A percentile compares a stretch with the other conserved stretches of the same genome.
Conservation (phyloP, 35 echinoderm and acorn worm genomes). For the Ophioderma brevispina region DNA sequence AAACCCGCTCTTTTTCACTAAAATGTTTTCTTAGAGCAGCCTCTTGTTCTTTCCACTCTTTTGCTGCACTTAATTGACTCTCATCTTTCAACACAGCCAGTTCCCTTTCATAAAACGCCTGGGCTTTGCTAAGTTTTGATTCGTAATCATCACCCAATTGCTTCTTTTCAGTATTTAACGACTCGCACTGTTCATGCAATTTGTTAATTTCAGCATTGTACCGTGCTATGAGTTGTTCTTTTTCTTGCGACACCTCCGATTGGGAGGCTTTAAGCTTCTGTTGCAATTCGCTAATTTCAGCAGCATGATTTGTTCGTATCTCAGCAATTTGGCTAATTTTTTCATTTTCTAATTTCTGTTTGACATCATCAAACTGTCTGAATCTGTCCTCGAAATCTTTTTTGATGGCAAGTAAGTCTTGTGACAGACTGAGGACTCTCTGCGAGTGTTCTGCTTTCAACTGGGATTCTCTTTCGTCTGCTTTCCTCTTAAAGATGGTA, state of each 20-base stretch:
- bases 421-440: constrained; percentile 79
- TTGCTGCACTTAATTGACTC: constrained; percentile 52
- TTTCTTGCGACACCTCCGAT: constrained; percentile 63
- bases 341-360: constrained; percentile 61
- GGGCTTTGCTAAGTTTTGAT: constrained; percentile 77
- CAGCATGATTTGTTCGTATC: constrained; percentile 50
- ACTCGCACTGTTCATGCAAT: constrained; percentile 63
- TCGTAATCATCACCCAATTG: constrained; percentile 85
- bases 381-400: constrained; percentile 84
- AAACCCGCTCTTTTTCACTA: constrained; percentile 70
- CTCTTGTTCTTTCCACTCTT: constrained; percentile 82
- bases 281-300: constrained; percentile 63
- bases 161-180: constrained; percentile 61
- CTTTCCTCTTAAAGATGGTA: constrained; percentile 58
- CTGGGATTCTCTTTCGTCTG: constrained; percentile 59
- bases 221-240: constrained; percentile 30
- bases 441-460: constrained; percentile 86
- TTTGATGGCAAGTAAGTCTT: constrained; percentile 84
- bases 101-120: constrained; percentile 93
- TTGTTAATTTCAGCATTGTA: constrained; percentile 70
- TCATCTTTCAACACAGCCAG: constrained; percentile 66
- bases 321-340: constrained; percentile 41
- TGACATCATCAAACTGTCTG: constrained; percentile 75
- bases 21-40: constrained; percentile 57
- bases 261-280: constrained; percentile 41